phyloP scores from a whole-genome alignment of 2,888 invertebrate genomes.

The Pammene aurita region DNA sequence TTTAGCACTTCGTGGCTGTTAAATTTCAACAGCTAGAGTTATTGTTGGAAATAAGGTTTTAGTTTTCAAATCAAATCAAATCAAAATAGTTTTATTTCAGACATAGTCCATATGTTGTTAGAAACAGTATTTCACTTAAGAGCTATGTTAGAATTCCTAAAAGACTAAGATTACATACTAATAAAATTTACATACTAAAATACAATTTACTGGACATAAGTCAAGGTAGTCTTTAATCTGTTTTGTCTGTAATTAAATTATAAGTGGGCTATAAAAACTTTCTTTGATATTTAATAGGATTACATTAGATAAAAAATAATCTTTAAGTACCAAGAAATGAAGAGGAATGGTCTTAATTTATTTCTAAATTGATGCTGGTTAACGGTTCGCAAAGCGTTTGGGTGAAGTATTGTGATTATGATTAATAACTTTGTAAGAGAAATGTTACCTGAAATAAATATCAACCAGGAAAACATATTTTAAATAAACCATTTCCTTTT shows the following conservation, averaged over 20 bases:
- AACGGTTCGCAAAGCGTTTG: slow-evolving; percentile 25
- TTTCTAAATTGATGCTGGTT: slow-evolving; percentile 8
- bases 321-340: slow-evolving; percentile 30
- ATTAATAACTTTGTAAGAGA: slow-evolving; percentile 32
- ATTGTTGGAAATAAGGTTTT: slow-evolving; percentile 57
- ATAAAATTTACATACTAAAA: no score
- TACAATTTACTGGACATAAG: no score
- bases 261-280: background rate
- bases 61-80: no score
- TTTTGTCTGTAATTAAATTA: background rate
- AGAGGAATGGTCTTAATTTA: slow-evolving; percentile 40
- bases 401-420: slow-evolving; percentile 34
- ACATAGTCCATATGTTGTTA: no score
- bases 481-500: slow-evolving; percentile 29
- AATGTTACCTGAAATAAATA: slow-evolving; percentile 40
- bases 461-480: slow-evolving; percentile 30
- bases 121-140: no score
- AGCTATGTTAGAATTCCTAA: no score
- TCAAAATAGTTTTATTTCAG: no score
- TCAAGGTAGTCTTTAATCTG: no score
- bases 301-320: background rate
- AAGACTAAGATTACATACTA: no score
- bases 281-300: background rate
- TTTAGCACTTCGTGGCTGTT: slow-evolving; percentile 65
- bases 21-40: slow-evolving; percentile 75